Conservation (phyloP, 1,140 invertebrate genomes). For the Panulirus ornatus region DNA sequence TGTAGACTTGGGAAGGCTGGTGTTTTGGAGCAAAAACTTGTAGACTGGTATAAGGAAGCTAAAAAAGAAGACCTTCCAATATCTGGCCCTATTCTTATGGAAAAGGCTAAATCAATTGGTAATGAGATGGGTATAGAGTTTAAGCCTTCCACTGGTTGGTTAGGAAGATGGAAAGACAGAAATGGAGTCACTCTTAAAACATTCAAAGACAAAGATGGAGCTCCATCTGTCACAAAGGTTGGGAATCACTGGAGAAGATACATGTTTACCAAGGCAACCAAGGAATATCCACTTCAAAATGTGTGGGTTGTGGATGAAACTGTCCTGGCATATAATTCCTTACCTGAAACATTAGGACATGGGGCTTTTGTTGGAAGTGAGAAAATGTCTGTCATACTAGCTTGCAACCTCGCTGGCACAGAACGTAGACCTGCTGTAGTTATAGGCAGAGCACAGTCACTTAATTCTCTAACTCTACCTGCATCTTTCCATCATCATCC, state of each 20-base stretch:
- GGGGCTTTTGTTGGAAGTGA: slow-evolving; percentile 25
- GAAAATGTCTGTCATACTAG: slow-evolving; percentile 49
- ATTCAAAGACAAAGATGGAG: slow-evolving; percentile 70
- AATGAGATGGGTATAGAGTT: slow-evolving; percentile 68
- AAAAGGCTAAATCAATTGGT: slow-evolving; percentile 68
- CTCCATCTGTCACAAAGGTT: slow-evolving; percentile 59
- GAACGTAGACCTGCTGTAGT: slow-evolving; percentile 52
- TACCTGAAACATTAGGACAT: slow-evolving; percentile 42
- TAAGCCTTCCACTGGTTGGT: slow-evolving; percentile 64
- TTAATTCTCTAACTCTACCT: slow-evolving; percentile 21
- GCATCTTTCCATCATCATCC: slow-evolving; percentile 52
- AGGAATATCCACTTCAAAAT: slow-evolving; percentile 59
- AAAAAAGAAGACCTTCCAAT: slow-evolving; percentile 64
- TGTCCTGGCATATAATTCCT: slow-evolving; percentile 46
- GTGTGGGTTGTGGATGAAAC: slow-evolving; percentile 69
- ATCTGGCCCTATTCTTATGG: slow-evolving; percentile 69
- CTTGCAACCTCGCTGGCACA: slow-evolving; percentile 61
- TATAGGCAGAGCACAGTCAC: slow-evolving; percentile 46
- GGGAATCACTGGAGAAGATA: slow-evolving; percentile 69
- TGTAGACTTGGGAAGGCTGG: slow-evolving; percentile 61
- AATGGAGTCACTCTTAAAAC: slow-evolving; percentile 68
- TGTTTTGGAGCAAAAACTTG: slow-evolving; percentile 50
- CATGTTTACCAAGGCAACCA: slow-evolving; percentile 65
- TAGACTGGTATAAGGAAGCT: slow-evolving; percentile 70
- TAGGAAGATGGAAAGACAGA: slow-evolving; percentile 70